Base-by-base conservation (phyloP, 2,797 vertebrate species). In the Hirundo rustica region DNA sequence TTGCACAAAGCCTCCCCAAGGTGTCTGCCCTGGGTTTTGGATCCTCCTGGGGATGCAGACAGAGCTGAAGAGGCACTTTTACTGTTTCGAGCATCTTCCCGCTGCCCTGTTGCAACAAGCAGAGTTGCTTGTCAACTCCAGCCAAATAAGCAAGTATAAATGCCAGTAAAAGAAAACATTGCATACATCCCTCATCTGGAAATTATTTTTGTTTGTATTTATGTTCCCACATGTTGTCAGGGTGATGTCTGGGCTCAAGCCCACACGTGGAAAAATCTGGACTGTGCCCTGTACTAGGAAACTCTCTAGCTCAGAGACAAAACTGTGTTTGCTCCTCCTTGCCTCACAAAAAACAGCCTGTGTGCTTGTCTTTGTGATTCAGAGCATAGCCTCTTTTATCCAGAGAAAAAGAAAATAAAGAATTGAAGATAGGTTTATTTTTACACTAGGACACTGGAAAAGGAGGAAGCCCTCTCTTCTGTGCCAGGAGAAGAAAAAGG, bases 161-260 rank as follows among this genome's bases (percentile, higher is more conserved):
- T 81, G 93, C 95, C 97, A 97, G 96, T 74, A 95, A 96, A 91
- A 94, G 86, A 97, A 94, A 94, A 92, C 62, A 94, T 95, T 96
- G 95, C 97, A 97, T 96, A 96, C 29, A 85, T 96, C 95, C 26
- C 92, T 95, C 95, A 95, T 96, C 94, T 96, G 95, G 96, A 97
- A 96, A 45, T 96, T 96, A 96, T 95, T 97, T 93, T 96, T 97
- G 95, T 97, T 97, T 96, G 74, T 97, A 95, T 97, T 97, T 97
- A 97, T 97, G 86, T 92, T 96, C 90, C 74, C 91, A 77, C 77
- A 78, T 83, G 95, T 97, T 97, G 96, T 95, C 97, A 95, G 95
- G 96, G 96, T 86, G 83, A 95, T 86, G 84, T 88, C 95, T 97
- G 95, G 94, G 93, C 95, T 93, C 81, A 68, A 85, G 94, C 96